Conservation (phyloP, 2,797 vertebrate genomes). For the Tragelaphus eurycerus region DNA sequence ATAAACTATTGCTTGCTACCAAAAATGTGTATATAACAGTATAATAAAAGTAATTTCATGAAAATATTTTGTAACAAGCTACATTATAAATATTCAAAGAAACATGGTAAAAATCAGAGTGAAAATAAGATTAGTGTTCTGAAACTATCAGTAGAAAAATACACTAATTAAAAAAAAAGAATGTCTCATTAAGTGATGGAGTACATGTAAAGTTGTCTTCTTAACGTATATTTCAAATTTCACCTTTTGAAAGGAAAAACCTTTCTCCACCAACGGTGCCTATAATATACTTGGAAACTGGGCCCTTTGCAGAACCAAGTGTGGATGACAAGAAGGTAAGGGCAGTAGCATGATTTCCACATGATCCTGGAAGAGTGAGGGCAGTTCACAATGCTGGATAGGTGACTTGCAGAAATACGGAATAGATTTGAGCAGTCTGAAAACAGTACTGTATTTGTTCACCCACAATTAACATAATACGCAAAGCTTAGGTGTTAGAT, state of each 20-base stretch:
- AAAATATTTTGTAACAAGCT: constrained; percentile 42
- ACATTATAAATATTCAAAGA: constrained; percentile 62
- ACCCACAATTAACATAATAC: background rate
- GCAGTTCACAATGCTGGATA: background rate
- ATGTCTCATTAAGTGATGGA: constrained; percentile 31
- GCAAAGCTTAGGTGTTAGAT: background rate
- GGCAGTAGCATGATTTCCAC: background rate
- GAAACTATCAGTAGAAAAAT: constrained; percentile 76
- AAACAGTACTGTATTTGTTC: background rate
- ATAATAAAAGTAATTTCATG: constrained; percentile 37
- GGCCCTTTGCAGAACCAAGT: background rate
- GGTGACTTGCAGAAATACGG: background rate
- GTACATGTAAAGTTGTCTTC: constrained; percentile 14
- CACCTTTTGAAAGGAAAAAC: background rate
- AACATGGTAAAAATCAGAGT: background rate
- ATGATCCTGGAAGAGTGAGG: background rate
- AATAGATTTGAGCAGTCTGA: background rate
- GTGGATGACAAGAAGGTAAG: background rate
- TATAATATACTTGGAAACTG: background rate
- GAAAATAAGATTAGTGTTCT: constrained; percentile 43
- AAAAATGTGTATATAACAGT: background rate
- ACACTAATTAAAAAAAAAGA: constrained; percentile 74
- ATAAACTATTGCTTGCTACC: background rate
- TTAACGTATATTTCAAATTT: background rate
- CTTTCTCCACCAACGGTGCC: background rate